Conservation (phyloP, 2,113 vertebrate genomes). For the Arothron firmamentum region DNA sequence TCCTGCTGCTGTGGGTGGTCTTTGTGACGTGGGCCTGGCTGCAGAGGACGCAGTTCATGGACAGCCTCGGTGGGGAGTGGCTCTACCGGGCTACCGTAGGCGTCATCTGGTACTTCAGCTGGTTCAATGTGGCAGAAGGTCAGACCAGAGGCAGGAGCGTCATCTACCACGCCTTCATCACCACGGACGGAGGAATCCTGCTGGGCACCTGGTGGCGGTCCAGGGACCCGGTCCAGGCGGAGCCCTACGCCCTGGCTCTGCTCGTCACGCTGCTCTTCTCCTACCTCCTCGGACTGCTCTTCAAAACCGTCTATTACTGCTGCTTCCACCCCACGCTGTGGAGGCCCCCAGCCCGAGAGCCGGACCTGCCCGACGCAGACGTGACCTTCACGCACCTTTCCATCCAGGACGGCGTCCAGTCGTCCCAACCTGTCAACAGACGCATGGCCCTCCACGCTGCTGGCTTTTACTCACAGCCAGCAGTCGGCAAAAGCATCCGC, state of each 20-base stretch:
- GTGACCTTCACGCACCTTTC: constrained; percentile 31
- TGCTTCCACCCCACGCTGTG: constrained; percentile 80
- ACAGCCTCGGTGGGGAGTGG: constrained; percentile 72
- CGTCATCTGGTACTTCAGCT: constrained; percentile 92
- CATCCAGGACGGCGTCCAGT: constrained; percentile 28
- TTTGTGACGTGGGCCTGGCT: constrained; percentile 82
- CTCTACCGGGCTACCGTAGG: constrained; percentile 85
- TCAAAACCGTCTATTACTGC: constrained; percentile 82
- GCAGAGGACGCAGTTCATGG: constrained; percentile 88
- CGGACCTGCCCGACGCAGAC: constrained; percentile 43
- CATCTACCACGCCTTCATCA: constrained; percentile 84
- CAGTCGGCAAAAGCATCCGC: neutral
- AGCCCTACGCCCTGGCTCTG: constrained; percentile 31
- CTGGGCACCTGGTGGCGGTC: constrained; percentile 72
- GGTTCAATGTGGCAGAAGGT: constrained; percentile 88
- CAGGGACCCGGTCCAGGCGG: constrained; percentile 42
- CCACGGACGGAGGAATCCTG: constrained; percentile 77
- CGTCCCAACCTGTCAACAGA: constrained; percentile 51
- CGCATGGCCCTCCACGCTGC: constrained; percentile 68
- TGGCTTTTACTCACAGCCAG: constrained; percentile 54
- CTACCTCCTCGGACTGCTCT: constrained; percentile 77
- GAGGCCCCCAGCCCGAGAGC: constrained; percentile 32
- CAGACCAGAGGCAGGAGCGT: constrained; percentile 74
- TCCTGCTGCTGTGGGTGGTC: constrained; percentile 75
- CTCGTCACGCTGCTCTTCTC: constrained; percentile 51